phyloP scores from a whole-genome alignment of 1,140 invertebrate species.

The Lepidurus apus region DNA sequence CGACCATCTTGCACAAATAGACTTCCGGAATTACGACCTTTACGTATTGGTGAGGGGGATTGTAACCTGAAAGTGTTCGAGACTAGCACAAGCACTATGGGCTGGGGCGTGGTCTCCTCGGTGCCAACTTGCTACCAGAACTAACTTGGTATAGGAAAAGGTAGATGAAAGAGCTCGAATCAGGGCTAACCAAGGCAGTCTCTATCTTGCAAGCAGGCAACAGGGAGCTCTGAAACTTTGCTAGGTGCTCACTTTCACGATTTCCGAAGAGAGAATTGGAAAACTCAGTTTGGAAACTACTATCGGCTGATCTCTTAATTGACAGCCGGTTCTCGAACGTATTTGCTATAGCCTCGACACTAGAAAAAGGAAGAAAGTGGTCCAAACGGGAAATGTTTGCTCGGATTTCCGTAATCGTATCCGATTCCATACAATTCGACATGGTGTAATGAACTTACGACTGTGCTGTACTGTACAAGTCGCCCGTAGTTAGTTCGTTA shows the following conservation, averaged over 20 bases:
- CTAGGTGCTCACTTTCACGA: not conserved
- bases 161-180: slow-evolving; percentile 1
- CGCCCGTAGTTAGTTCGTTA: not conserved
- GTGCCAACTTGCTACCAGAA: not conserved
- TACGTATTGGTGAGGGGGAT: not conserved
- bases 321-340: no score
- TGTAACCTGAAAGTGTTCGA: not conserved
- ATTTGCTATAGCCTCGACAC: not conserved
- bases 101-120: not conserved
- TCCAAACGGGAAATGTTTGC: not conserved
- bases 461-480: not conserved
- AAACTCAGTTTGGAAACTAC: not conserved
- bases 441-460: not conserved
- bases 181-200: not conserved
- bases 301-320: no score
- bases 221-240: not conserved
- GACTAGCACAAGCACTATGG: not conserved
- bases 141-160: not conserved
- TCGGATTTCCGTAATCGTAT: not conserved
- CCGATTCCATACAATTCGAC: not conserved
- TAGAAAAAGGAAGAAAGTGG: not conserved
- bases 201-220: not conserved
- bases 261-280: not conserved
- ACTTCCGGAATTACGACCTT: not conserved
- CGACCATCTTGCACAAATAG: not conserved